Base-by-base conservation (phyloP, 2,888 invertebrate genomes). In the Strigamia maritima region DNA sequence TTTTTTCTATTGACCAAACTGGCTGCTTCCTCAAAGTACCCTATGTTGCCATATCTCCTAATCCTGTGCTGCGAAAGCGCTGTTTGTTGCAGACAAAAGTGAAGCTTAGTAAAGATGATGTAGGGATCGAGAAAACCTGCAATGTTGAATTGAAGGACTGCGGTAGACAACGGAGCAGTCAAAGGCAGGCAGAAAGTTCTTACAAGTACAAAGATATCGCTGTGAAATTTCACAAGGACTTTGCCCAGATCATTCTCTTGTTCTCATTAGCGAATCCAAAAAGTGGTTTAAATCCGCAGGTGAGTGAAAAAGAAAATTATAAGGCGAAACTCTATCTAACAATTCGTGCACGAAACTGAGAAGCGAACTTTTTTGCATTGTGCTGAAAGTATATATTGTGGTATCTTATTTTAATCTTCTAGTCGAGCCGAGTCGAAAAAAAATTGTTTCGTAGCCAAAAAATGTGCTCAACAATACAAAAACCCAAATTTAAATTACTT, bases 171-270 rank as follows among this genome's bases (percentile, higher is more conserved):
- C 3, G 75, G 10, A 75, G 75, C 28, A 75, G 75, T 16, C 75
- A 75, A 75, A 75, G 87, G n/a, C 84, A 86, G 35, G 85, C 84
- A 28, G 86, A 86, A 81, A 83, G 83, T 76, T 82, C 83, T 19
- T 86, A 85, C 80, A 84, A 85, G 77, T 87, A 86, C 82, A 86
- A 87, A 81, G 90, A 90, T 83, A 89, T 91, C 80, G 88, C 87
- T 79, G 87, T 91, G 22, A 88, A 89, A 81, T 89, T 88, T 80
- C 87, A 89, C 81, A 88, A 88, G 80, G 87, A 88, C 83, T 89
- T 91, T 82, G 89, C 90, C n/a, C 92, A 92, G 84, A 85, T 91
- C 81, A 87, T 90, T 81, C 86, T 91, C 75, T 89, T 88, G 40
- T 88, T 89, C 31, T 88, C 87, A 35, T 87, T 88, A n/a, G 88